Evolutionary conservation across 2,113 vertebrate genomes (phyloP).

Genomic region (Saguinus imperator): DNA sequence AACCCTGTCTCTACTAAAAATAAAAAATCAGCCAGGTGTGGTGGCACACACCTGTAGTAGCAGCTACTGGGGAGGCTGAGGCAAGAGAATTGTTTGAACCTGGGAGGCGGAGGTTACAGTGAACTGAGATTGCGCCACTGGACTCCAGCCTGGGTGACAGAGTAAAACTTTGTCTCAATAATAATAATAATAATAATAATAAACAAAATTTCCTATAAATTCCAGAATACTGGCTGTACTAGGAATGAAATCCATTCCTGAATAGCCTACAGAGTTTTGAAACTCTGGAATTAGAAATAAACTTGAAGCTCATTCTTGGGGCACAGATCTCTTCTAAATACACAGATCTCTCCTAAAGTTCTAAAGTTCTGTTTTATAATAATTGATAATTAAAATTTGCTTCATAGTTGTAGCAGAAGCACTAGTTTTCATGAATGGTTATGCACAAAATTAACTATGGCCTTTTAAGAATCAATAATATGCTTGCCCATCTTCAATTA

Average conservation of each 20-base stretch:
- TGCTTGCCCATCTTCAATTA: constrained; percentile 11
- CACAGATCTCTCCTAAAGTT: background rate
- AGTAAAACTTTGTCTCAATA: too few relatives aligned
- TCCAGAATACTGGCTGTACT: background rate
- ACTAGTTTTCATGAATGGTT: constrained; percentile 40
- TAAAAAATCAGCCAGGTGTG: too few relatives aligned
- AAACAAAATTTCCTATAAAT: background rate
- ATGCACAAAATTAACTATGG: background rate
- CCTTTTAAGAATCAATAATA: constrained; percentile 37
- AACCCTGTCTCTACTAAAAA: too few relatives aligned
- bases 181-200: too few relatives aligned
- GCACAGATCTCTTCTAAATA: background rate
- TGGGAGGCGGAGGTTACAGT: too few relatives aligned
- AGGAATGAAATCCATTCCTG: background rate
- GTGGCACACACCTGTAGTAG: too few relatives aligned
- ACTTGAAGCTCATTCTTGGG: constrained; percentile 11
- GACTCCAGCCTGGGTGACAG: too few relatives aligned
- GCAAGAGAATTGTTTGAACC: too few relatives aligned
- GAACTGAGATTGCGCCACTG: too few relatives aligned
- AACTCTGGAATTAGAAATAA: constrained; percentile 21
- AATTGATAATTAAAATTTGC: background rate
- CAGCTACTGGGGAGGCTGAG: too few relatives aligned
- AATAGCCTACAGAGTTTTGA: background rate
- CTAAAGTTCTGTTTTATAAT: background rate
- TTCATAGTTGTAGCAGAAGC: background rate